phyloP scores from a whole-genome alignment of 2,113 vertebrate species.

The Chaetorhynchus papuensis region DNA sequence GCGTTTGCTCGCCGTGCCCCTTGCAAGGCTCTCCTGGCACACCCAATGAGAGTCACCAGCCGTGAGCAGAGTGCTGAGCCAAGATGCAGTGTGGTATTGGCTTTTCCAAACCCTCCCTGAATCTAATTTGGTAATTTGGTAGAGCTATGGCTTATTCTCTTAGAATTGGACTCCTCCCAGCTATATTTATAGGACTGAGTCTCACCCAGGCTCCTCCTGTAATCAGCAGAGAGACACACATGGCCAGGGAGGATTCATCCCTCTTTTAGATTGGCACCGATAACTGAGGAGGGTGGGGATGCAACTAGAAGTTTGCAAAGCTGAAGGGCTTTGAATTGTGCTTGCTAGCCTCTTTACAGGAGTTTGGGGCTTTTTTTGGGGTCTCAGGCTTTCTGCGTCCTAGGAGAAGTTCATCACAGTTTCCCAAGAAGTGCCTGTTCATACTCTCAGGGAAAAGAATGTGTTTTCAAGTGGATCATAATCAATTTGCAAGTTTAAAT shows the following conservation, averaged over 20 bases:
- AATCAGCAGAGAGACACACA: fast-evolving
- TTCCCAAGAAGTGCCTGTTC: background rate
- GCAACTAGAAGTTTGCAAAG: background rate
- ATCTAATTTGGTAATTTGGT: background rate
- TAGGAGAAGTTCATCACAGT: background rate
- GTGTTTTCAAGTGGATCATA: background rate
- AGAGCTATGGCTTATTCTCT: background rate
- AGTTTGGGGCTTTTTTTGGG: background rate
- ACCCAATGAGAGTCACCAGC: background rate
- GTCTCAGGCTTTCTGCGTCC: background rate
- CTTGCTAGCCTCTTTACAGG: background rate
- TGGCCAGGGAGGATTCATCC: background rate
- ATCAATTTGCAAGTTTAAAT: background rate
- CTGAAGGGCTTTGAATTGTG: background rate
- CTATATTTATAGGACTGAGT: background rate
- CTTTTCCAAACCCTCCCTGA: background rate
- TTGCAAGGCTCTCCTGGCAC: background rate
- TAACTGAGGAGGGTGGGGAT: background rate
- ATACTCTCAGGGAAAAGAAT: background rate
- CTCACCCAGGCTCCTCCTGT: background rate
- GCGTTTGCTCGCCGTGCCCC: fast-evolving
- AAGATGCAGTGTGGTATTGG: background rate
- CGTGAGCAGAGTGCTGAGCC: background rate
- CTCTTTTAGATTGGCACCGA: background rate
- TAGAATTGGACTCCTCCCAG: background rate